Base-by-base conservation (phyloP, 2,888 invertebrate genomes). In the Toxonevra muliebris region DNA sequence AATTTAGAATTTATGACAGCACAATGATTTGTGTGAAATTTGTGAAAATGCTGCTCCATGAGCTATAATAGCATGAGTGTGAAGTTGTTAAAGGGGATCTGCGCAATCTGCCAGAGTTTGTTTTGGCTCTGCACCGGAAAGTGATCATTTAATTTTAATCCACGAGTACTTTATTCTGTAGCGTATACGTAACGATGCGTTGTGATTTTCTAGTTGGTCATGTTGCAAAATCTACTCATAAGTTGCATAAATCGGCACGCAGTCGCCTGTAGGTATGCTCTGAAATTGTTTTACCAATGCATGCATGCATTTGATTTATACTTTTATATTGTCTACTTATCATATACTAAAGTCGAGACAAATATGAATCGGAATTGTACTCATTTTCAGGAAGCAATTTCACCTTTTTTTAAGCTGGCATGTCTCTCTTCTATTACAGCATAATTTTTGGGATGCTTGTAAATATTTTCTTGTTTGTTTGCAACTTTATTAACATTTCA, bases 1-100 rank as follows among this genome's bases (percentile, higher is more conserved):
- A 78, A 80, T 80, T 80, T 76, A 76, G 76, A 79, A 82, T 80
- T 81, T 80, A 79, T 82, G 77, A 75, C 75, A 77, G 76, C 74
- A 72, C 75, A 77, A 81, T 81, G 80, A 81, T 77, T 81, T 81
- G 78, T 80, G 73, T 74, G 75, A 77, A 76, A 45, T 40, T 74
- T 42, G 30, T 30, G 42, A 59, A 63, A 63, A 20, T 52, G 63
- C 41, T 59, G 40, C 42, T 59, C 7, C 40, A 20, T 48, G 45
- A 4, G 11, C 10, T 19, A 20, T 15, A 30, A 9, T 20, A 10
- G 30, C 41, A 15, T 58, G 43, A 13, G 17, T 59, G 7, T 30
- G 30, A 30, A 30, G 30, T 30, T 30, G 2, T 30, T 30, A 30
- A 30, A 30, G 30, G 30, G 30, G 30, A 30, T 30, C 30, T 30